Conservation (phyloP, 2,888 invertebrate genomes). For the Lissonota sp. region DNA sequence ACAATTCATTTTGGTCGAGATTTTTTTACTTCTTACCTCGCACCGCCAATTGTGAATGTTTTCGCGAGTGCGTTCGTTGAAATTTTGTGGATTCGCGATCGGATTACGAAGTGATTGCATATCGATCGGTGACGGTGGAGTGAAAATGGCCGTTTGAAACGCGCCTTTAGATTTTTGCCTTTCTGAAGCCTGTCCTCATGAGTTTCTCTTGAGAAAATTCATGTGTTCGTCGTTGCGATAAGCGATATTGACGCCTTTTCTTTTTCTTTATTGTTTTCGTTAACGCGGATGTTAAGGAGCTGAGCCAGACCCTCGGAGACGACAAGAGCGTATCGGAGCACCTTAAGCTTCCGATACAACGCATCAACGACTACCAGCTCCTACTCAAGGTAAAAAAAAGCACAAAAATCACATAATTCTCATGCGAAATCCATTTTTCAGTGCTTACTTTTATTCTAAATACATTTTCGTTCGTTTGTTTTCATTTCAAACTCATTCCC, state of each 20-base stretch:
- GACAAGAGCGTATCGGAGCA: constrained; percentile 96
- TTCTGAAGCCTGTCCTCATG: constrained; percentile 34
- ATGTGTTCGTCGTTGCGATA: constrained; percentile 5
- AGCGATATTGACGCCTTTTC: constrained; percentile 32
- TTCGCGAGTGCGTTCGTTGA: not conserved
- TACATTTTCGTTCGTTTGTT: no score
- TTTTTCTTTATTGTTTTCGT: constrained; percentile 23
- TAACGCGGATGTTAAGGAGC: constrained; percentile 86
- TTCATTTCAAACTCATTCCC: no score
- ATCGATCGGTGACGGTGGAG: not conserved
- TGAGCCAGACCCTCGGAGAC: constrained; percentile 93
- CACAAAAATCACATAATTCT: no score
- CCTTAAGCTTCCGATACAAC: constrained; percentile 96
- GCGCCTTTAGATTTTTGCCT: not conserved
- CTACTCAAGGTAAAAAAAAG: constrained; percentile 91
- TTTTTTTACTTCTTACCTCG: constrained; percentile 7
- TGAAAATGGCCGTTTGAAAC: not conserved
- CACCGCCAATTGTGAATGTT: not conserved
- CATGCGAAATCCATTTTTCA: no score
- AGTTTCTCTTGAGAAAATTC: not conserved
- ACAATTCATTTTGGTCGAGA: not conserved
- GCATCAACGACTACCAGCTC: constrained; percentile 98
- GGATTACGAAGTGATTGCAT: constrained; percentile 1
- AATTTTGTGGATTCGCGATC: not conserved
- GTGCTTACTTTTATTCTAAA: no score